Percentiles rank a stretch among this genome's conserved stretches.
Evolutionary conservation across 2,797 vertebrate genomes (phyloP).

Genomic region (Picus viridis): DNA sequence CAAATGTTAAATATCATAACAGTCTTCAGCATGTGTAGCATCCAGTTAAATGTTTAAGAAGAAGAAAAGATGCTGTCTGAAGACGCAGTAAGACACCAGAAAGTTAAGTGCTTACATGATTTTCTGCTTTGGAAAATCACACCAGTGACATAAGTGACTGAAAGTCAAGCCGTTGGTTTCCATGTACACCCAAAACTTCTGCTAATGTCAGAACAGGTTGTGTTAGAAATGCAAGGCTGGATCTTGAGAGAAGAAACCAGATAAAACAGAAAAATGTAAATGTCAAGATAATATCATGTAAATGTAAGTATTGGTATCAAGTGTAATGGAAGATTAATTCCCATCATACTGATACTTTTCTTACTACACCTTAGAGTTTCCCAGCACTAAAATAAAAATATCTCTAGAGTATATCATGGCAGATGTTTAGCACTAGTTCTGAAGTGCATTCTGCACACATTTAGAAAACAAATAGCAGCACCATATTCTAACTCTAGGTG

Average conservation of each 20-base stretch:
- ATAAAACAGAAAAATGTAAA: not conserved
- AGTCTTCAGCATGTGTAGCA: not conserved
- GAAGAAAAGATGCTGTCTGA: not conserved
- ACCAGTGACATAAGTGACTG: not conserved
- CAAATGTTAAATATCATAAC: not conserved
- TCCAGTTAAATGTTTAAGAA: not conserved
- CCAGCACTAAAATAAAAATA: not conserved
- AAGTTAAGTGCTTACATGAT: fast-evolving
- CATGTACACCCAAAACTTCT: not conserved
- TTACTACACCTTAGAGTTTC: not conserved
- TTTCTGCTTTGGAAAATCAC: not conserved
- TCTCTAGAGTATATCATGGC: not conserved
- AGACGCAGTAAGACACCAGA: not conserved
- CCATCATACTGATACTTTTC: not conserved
- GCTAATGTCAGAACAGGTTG: fast-evolving
- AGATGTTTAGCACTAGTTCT: not conserved
- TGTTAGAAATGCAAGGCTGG: not conserved
- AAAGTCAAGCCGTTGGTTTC: not conserved
- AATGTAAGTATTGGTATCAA: not conserved
- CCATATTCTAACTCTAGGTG: not conserved
- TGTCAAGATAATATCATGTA: not conserved
- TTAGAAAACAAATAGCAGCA: not conserved
- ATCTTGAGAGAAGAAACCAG: not conserved
- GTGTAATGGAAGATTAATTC: not conserved
- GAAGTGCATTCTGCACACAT: not conserved